A percentile compares a stretch with the other conserved stretches of the same genome.
Conservation (phyloP, 2,113 vertebrate genomes). For the Octodon degus region DNA sequence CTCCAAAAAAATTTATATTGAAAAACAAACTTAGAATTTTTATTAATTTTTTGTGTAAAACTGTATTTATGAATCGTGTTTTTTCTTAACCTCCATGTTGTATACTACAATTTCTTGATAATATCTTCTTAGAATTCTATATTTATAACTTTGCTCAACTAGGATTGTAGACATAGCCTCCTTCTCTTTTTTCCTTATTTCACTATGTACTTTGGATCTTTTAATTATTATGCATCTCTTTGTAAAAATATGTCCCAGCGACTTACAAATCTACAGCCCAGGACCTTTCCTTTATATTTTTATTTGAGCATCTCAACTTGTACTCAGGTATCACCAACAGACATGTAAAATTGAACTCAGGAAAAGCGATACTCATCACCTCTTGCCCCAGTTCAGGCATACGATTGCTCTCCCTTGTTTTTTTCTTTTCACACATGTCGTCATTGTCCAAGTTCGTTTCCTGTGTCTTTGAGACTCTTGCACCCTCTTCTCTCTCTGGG, state of each 20-base stretch:
- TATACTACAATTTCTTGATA: conserved; percentile 19
- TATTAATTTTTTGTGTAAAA: background rate
- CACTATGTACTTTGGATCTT: background rate
- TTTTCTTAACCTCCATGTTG: background rate
- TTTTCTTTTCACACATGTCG: background rate
- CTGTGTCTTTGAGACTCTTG: background rate
- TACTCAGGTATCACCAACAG: background rate
- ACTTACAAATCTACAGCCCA: background rate
- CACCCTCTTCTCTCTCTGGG: background rate
- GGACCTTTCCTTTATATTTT: background rate
- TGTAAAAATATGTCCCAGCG: background rate
- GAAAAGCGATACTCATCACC: background rate
- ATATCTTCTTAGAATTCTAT: background rate
- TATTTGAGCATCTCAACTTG: background rate
- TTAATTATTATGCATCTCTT: background rate
- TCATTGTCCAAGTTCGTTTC: background rate
- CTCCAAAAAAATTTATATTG: background rate
- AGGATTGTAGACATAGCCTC: background rate
- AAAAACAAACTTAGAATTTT: background rate
- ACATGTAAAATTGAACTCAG: background rate
- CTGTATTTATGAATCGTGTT: background rate
- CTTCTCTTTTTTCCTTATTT: background rate
- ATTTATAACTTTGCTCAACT: background rate
- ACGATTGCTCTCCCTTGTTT: background rate
- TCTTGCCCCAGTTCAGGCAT: background rate